Evolutionary conservation across 30 jellyfish, hydroid and myxozoan species (phyloP), one percentile per base, ranked within the genome.

Genomic region (Aurelia sp.): DNA sequence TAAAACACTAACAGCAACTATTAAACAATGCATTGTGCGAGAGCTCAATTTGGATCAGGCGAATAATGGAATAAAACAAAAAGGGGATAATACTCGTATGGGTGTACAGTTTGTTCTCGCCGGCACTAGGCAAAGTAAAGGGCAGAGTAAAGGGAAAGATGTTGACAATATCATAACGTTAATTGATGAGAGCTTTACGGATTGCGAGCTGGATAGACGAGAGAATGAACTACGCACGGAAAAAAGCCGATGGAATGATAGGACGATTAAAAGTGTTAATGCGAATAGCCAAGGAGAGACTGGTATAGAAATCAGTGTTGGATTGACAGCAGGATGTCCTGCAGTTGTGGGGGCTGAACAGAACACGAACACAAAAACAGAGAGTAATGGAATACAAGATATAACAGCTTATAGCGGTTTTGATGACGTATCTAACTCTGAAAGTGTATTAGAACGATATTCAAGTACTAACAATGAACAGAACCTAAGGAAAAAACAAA

Each of bases 131-230:
- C 76, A 64, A 40, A 61, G 44, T 58, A 77, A 77, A 77, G 79
- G 59, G 77, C 76, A 51, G 41, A 61, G 44, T 58, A 77, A 77
- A 77, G 88, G 60, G 74, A 77, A 77, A 40, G 88, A 60, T 50
- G 78, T 76, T 70, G 67, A 60, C 67, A 20, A 77, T 64, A 53
- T 77, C 44, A 77, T 77, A 77, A 58, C 88, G 19, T 38, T 77
- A 77, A 77, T 77, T 63, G 58, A 44, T 59, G 67, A 77, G 44
- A 77, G 88, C 88, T 77, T 77, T 77, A 60, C 77, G 40, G 88
- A 77, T 62, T 77, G 31, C 53, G 18, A 33, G 51, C 5, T 31
- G 62, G 88, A 77, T 77, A 77, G 63, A 73, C 33, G 70, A 52
- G 70, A 9, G 84, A 73, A 73, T 47, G 53, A 73, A 24, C 41